Conservation (phyloP, 2,113 vertebrate genomes). For the Dasyornis broadbenti region DNA sequence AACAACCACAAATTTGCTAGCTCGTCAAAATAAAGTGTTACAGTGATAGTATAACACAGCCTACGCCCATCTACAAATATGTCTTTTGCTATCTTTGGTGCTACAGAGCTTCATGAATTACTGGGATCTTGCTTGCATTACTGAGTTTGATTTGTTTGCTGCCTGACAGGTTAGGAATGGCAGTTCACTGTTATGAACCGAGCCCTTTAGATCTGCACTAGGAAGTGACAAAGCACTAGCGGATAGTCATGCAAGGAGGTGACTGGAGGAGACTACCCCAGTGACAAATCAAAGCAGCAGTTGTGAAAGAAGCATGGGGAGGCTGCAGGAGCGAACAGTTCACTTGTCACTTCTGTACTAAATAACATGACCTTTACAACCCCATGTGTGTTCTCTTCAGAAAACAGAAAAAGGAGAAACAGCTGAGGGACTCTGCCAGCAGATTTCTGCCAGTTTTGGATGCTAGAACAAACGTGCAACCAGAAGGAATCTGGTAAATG, state of each 20-base stretch:
- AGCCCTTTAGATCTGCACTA: neutral
- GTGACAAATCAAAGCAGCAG: conserved; percentile 1
- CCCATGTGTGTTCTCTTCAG: neutral
- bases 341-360: neutral
- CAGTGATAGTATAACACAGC: neutral
- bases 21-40: conserved; percentile 20
- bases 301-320: neutral
- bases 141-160: neutral
- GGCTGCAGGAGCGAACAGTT: neutral
- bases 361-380: neutral
- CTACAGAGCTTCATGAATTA: conserved; percentile 8
- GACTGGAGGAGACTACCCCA: neutral
- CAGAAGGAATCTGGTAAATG: neutral
- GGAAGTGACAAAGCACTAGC: neutral
- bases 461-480: neutral
- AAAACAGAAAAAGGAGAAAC: neutral
- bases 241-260: neutral
- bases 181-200: neutral
- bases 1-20: neutral
- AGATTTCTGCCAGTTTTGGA: neutral
- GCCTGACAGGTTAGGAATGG: neutral
- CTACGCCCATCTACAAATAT: neutral
- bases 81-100: neutral
- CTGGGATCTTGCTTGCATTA: neutral
- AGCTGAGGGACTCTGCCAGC: neutral